phyloP scores from a whole-genome alignment of 2,113 vertebrate genomes.

The Electrona antarctica region DNA sequence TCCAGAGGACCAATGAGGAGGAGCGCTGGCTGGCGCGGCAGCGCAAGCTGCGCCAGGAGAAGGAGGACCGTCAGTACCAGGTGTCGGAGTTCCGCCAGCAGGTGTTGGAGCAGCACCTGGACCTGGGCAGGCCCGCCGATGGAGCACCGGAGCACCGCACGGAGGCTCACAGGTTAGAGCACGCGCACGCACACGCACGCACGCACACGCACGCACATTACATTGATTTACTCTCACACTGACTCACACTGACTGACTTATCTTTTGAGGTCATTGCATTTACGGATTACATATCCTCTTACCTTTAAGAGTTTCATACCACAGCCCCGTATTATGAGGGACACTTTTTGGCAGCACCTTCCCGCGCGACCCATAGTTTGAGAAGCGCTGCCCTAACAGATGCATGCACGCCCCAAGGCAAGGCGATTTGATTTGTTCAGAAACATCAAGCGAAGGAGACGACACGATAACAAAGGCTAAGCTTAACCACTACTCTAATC shows the following conservation, averaged over 20 bases:
- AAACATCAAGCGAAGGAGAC: too few species aligned
- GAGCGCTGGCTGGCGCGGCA: constrained; percentile 96
- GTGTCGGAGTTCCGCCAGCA: constrained; percentile 98
- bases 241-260: background rate
- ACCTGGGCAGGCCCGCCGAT: constrained; percentile 86
- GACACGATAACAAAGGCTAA: too few species aligned
- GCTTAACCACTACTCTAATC: too few species aligned
- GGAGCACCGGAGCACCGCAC: constrained; percentile 78
- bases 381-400: too few species aligned
- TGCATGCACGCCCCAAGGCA: too few species aligned
- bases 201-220: background rate
- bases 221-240: background rate
- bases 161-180: constrained; percentile 85
- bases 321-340: too few species aligned
- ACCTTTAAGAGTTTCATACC: too few species aligned
- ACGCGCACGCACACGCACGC: background rate
- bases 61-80: constrained; percentile 96
- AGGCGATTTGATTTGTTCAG: too few species aligned
- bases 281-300: too few species aligned
- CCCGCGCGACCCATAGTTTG: too few species aligned
- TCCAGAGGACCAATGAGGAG: constrained; percentile 93
- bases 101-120: constrained; percentile 95
- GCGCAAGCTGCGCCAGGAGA: constrained; percentile 93
- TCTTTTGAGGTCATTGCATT: background rate
- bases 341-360: too few species aligned